phyloP scores from a whole-genome alignment of 2,113 vertebrate genomes.

The Casuarius casuarius region DNA sequence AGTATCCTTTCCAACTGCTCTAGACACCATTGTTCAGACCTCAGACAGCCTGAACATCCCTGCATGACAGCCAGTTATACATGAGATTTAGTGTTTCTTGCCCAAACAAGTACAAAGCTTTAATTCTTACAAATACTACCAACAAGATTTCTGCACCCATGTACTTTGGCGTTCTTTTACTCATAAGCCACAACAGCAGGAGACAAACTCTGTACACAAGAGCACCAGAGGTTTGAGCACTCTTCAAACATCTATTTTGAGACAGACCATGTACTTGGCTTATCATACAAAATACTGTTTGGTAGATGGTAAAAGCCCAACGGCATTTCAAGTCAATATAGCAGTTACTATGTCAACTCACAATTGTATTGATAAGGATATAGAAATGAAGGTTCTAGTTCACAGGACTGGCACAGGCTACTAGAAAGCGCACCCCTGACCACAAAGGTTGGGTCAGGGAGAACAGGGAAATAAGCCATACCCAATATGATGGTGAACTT shows the following conservation, averaged over 20 bases:
- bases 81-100: not conserved
- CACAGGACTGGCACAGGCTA: not conserved
- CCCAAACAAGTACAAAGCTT: not conserved
- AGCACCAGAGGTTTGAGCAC: not conserved
- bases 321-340: not conserved
- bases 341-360: not conserved
- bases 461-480: not conserved
- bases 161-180: not conserved
- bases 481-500: not conserved
- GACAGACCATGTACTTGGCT: not conserved
- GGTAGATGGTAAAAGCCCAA: not conserved
- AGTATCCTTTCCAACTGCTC: not conserved
- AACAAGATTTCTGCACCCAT: not conserved
- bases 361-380: not conserved
- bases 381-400: not conserved
- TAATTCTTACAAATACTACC: not conserved
- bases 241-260: not conserved
- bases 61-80: accelerated
- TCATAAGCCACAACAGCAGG: not conserved
- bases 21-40: not conserved
- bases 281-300: not conserved
- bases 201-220: not conserved
- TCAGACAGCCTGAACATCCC: not conserved
- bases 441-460: not conserved
- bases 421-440: not conserved